phyloP scores from a whole-genome alignment of 1,140 invertebrate species.

The Sitophilus oryzae region DNA sequence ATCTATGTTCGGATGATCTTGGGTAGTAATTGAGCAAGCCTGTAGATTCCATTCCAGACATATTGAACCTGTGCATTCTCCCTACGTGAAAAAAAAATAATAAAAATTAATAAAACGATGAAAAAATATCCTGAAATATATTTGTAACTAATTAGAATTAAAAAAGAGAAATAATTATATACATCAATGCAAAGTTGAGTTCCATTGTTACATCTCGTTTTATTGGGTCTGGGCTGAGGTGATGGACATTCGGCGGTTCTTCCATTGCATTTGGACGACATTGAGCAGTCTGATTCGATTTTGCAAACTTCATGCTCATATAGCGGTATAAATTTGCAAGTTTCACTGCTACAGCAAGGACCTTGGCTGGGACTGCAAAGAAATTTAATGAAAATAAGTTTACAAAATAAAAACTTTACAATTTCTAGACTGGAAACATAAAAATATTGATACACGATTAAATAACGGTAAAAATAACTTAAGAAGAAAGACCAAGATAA shows the following conservation, averaged over 20 bases:
- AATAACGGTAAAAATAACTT: no score
- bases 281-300: constrained; percentile 82
- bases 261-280: constrained; percentile 79
- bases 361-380: constrained; percentile 86
- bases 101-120: no score
- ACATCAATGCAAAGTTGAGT: constrained; percentile 78
- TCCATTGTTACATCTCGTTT: constrained; percentile 79
- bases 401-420: not conserved
- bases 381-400: not conserved
- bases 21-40: constrained; percentile 93
- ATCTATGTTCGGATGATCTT: constrained; percentile 66
- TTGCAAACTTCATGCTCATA: constrained; percentile 66
- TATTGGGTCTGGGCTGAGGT: constrained; percentile 68
- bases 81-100: no score
- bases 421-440: no score
- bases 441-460: no score
- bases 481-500: no score
- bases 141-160: not conserved
- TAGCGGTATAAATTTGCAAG: constrained; percentile 72
- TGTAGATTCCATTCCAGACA: constrained; percentile 90
- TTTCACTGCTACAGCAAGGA: constrained; percentile 82
- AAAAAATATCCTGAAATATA: not conserved
- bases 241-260: constrained; percentile 78
- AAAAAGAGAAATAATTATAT: constrained; percentile 1
- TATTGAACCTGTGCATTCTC: constrained; percentile 92